Conservation (phyloP, 2,113 vertebrate species). For the Tyrannus savana region DNA sequence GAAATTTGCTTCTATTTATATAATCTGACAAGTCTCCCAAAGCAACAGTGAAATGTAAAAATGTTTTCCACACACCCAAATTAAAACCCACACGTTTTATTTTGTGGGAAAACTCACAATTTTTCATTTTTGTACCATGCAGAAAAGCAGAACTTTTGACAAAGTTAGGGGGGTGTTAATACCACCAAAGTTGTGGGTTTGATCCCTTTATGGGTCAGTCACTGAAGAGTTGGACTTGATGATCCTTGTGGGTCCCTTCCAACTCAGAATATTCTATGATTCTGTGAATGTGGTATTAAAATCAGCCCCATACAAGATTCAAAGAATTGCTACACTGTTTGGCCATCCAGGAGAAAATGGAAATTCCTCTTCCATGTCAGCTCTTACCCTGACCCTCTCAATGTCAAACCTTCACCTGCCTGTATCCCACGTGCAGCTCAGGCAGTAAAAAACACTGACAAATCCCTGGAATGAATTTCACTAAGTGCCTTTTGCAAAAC, state of each 20-base stretch:
- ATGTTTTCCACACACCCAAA: not conserved
- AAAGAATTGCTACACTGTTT: not conserved
- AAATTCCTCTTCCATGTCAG: not conserved
- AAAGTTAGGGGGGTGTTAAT: not conserved
- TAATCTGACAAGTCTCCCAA: not conserved
- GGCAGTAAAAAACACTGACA: not conserved
- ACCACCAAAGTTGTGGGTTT: not conserved
- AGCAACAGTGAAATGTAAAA: not conserved
- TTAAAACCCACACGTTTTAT: rapidly evolving
- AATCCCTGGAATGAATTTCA: not conserved
- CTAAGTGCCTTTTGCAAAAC: not conserved
- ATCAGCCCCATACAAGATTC: not conserved
- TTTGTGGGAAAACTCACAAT: not conserved
- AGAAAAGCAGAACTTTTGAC: not conserved
- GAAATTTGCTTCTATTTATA: not conserved
- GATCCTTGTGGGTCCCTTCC: not conserved
- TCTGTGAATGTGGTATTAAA: not conserved
- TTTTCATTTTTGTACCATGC: not conserved
- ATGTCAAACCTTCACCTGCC: not conserved
- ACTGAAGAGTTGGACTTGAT: not conserved
- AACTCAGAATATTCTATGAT: not conserved
- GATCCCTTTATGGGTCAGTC: not conserved
- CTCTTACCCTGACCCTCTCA: not conserved
- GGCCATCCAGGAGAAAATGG: not conserved
- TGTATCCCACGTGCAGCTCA: not conserved